phyloP scores from a whole-genome alignment of 2,113 vertebrate genomes.

The Lamprotornis superbus region DNA sequence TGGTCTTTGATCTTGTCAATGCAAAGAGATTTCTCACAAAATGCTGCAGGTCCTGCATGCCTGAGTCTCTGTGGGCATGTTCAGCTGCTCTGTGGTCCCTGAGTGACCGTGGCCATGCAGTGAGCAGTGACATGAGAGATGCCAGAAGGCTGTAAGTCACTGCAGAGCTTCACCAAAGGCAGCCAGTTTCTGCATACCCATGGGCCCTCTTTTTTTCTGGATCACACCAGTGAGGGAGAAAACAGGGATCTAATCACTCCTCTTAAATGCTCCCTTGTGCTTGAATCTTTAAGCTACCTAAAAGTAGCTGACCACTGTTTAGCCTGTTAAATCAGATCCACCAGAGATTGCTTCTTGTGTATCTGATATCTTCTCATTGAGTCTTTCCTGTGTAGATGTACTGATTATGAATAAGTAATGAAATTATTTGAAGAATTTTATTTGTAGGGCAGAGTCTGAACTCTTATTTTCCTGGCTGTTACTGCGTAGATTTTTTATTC shows the following conservation, averaged over 20 bases:
- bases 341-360: not conserved
- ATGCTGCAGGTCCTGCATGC: not conserved
- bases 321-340: not conserved
- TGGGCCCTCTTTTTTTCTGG: not conserved
- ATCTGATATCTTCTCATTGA: not conserved
- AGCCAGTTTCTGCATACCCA: not conserved
- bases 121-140: not conserved
- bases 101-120: not conserved
- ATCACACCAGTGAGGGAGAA: not conserved
- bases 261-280: not conserved
- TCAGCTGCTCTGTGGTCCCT: not conserved
- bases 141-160: not conserved
- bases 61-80: not conserved
- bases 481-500: not conserved
- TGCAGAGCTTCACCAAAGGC: not conserved
- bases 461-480: not conserved
- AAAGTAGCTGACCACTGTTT: not conserved
- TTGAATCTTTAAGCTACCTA: not conserved
- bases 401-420: not conserved
- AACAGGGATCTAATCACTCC: not conserved
- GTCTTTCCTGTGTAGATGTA: not conserved
- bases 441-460: not conserved
- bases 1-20: not conserved
- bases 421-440: not conserved
- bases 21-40: not conserved